Conservation (phyloP, 2,888 invertebrate genomes). For the Syrphus vitripennis region DNA sequence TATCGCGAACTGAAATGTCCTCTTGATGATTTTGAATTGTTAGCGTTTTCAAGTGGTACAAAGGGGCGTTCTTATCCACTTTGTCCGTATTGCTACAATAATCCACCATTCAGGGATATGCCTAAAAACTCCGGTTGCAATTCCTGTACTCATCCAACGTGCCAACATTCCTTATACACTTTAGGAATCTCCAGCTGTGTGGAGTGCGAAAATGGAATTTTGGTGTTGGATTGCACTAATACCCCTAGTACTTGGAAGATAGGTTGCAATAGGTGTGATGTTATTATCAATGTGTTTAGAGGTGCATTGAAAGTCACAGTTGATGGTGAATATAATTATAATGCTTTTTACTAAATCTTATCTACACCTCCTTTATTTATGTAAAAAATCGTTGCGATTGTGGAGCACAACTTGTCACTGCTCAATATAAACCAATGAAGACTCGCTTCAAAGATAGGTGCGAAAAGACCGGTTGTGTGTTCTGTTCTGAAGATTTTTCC, state of each 20-base stretch:
- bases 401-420: slow-evolving; percentile 91
- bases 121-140: slow-evolving; percentile 96
- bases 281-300: slow-evolving; percentile 96
- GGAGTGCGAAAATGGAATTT: slow-evolving; percentile 95
- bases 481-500: slow-evolving; percentile 92
- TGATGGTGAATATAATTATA: slow-evolving; percentile 81
- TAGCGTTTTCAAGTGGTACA: slow-evolving; percentile 96
- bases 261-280: slow-evolving; percentile 97
- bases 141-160: slow-evolving; percentile 97
- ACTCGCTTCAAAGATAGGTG: slow-evolving; percentile 88
- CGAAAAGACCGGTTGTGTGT: slow-evolving; percentile 93
- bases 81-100: slow-evolving; percentile 99
- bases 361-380: neutral
- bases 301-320: slow-evolving; percentile 94
- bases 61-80: slow-evolving; percentile 98
- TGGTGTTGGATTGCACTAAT: slow-evolving; percentile 91
- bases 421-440: slow-evolving; percentile 92
- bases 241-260: slow-evolving; percentile 98
- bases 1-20: slow-evolving; percentile 98
- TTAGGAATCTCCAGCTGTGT: slow-evolving; percentile 95
- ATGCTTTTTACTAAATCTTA: neutral
- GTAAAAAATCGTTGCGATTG: slow-evolving; percentile 81
- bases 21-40: slow-evolving; percentile 97
- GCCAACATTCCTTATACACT: slow-evolving; percentile 92
- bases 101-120: slow-evolving; percentile 99